phyloP scores from a whole-genome alignment of 1,140 invertebrate species.

The Anastrepha ludens region DNA sequence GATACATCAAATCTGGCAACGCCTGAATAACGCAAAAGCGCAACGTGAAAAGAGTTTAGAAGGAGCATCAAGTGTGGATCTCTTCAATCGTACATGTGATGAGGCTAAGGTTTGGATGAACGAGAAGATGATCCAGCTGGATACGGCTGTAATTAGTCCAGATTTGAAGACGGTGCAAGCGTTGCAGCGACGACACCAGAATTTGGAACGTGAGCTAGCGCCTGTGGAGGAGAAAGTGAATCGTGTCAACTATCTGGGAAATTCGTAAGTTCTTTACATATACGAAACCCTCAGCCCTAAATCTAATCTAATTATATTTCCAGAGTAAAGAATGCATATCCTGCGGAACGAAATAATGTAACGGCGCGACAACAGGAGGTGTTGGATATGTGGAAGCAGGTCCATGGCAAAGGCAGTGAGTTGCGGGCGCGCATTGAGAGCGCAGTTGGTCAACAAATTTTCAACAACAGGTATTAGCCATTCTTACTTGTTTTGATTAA shows the following conservation, averaged over 20 bases:
- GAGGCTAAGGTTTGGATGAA: slow-evolving; percentile 96
- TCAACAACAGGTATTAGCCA: slow-evolving; percentile 80
- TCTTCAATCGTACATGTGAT: slow-evolving; percentile 95
- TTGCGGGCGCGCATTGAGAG: slow-evolving; percentile 89
- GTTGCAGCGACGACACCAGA: slow-evolving; percentile 90
- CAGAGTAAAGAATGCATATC: slow-evolving; percentile 92
- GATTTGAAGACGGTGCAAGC: slow-evolving; percentile 94
- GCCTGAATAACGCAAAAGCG: slow-evolving; percentile 90
- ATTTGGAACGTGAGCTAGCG: slow-evolving; percentile 91
- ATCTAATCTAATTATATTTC: not conserved
- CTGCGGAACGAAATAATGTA: slow-evolving; percentile 90
- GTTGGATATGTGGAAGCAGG: slow-evolving; percentile 89
- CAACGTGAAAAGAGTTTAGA: slow-evolving; percentile 94
- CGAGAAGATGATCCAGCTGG: slow-evolving; percentile 91
- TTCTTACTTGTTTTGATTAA: no score
- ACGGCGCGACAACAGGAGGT: slow-evolving; percentile 90
- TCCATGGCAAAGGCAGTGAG: slow-evolving; percentile 88
- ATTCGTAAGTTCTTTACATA: slow-evolving; percentile 77
- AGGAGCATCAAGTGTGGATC: slow-evolving; percentile 93
- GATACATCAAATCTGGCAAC: slow-evolving; percentile 91
- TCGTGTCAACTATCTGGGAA: slow-evolving; percentile 86
- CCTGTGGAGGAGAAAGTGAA: slow-evolving; percentile 93
- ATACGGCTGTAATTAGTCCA: slow-evolving; percentile 85
- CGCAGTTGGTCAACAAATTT: slow-evolving; percentile 95
- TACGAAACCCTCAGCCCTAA: not conserved